These are phyloP conservation scores for Drosophila guanche DNA, from an alignment of 1,140 invertebrate species.

Conservation along the genomic window DNA sequence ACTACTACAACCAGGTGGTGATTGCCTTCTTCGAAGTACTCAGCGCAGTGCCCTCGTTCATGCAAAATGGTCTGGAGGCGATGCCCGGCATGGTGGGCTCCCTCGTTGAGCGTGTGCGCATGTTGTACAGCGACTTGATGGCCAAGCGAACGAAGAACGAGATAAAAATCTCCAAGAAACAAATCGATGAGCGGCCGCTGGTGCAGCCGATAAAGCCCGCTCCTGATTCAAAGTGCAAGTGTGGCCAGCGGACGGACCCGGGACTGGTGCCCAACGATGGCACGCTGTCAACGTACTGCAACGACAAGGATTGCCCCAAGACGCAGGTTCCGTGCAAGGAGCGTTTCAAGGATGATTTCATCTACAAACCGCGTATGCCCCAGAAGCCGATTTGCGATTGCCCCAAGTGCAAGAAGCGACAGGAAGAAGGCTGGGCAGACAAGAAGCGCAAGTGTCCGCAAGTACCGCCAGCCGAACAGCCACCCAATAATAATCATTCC, in stretches of 20 bases:
- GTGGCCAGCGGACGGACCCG: background rate
- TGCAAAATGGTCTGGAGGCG: slow-evolving; percentile 9
- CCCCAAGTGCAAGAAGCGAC: slow-evolving; percentile 34
- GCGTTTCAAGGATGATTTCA: slow-evolving; percentile 14
- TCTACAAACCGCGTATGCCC: slow-evolving; percentile 33
- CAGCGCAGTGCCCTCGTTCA: slow-evolving; percentile 20
- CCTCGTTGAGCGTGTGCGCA: background rate
- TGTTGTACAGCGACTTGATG: slow-evolving; percentile 3
- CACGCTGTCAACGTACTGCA: slow-evolving; percentile 4
- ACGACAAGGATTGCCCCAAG: slow-evolving; percentile 23
- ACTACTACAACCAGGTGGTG: slow-evolving; percentile 58
- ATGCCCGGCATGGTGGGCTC: slow-evolving; percentile 20
- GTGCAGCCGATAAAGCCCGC: slow-evolving; percentile 16
- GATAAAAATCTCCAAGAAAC: slow-evolving; percentile 22
- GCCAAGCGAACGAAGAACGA: slow-evolving; percentile 10
- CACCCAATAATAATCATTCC: background rate
- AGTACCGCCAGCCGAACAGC: background rate
- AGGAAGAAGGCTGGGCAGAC: slow-evolving; percentile 44
- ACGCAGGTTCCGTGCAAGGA: background rate
- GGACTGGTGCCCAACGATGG: slow-evolving; percentile 27
- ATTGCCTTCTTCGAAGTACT: slow-evolving; percentile 41
- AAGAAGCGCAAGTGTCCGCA: slow-evolving; percentile 36
- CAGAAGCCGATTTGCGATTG: slow-evolving; percentile 29
- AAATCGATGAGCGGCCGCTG: slow-evolving; percentile 50
- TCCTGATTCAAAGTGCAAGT: background rate